These are phyloP conservation scores for Pristionchus fissidentatus DNA, from an alignment of 2,888 invertebrate species.

Conservation along the genomic window DNA sequence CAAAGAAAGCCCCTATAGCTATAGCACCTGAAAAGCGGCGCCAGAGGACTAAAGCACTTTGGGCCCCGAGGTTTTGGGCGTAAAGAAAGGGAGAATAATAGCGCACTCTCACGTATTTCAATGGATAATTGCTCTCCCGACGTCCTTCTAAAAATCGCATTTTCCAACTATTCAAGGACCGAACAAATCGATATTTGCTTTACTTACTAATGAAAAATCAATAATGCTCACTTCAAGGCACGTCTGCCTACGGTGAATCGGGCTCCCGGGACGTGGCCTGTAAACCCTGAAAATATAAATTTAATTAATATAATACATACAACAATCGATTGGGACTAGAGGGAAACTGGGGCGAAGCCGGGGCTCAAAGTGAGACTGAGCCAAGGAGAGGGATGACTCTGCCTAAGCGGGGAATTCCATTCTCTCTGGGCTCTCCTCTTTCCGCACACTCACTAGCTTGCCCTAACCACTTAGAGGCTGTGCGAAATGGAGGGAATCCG, in stretches of 20 bases:
- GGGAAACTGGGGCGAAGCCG: no score
- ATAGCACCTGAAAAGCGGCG: no score
- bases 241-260: constrained; percentile 64
- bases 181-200: background rate
- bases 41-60: no score
- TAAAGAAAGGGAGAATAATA: constrained; percentile 17
- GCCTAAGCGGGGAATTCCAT: background rate
- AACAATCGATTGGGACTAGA: background rate
- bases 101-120: no score
- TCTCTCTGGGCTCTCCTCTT: background rate
- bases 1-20: no score
- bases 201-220: background rate
- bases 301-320: background rate
- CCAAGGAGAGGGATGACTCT: no score
- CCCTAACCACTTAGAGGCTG: background rate
- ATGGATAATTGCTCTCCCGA: background rate
- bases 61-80: no score
- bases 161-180: background rate
- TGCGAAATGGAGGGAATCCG: background rate
- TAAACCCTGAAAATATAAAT: constrained; percentile 56
- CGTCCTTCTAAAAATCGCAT: background rate
- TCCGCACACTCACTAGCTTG: background rate
- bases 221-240: constrained; percentile 18
- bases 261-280: constrained; percentile 65
- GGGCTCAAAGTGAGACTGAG: no score